Conservation (phyloP, 2,888 invertebrate species). For the Lissonota sp. region DNA sequence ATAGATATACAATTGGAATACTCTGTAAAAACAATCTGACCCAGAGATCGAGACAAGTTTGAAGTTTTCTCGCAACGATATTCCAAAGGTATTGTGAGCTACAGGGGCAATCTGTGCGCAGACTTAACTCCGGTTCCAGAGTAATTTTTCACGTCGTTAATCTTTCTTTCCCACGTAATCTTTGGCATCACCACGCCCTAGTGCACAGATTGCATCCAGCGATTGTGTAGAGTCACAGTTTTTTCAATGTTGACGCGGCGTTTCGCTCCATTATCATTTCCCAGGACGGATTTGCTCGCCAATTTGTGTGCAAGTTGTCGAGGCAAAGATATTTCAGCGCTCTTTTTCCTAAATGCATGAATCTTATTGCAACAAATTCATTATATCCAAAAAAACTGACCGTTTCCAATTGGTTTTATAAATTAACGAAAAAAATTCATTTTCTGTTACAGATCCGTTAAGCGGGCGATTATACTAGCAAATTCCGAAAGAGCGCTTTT, state of each 20-base stretch:
- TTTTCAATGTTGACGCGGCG: neutral
- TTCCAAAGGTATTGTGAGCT: conserved; percentile 12
- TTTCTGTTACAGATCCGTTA: no score
- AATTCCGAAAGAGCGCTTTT: no score
- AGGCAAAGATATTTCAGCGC: no score
- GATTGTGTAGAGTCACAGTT: neutral
- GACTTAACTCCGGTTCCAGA: neutral
- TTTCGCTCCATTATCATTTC: neutral
- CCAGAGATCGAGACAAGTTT: conserved; percentile 25
- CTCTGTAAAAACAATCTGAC: conserved; percentile 20
- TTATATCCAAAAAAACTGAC: no score
- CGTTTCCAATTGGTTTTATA: no score
- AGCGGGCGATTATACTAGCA: no score
- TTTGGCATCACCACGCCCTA: conserved; percentile 1
- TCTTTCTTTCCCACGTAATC: conserved; percentile 20
- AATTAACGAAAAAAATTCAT: no score
- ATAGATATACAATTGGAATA: neutral
- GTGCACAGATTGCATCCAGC: conserved; percentile 6
- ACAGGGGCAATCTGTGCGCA: neutral
- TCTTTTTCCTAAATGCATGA: no score
- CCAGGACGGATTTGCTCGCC: no score
- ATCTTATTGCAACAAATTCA: no score
- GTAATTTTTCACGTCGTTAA: conserved; percentile 18
- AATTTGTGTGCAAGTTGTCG: no score
- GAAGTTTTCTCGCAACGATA: neutral